Percentiles rank a stretch among this genome's conserved stretches.
Evolutionary conservation across 1,140 invertebrate species (phyloP).

Genomic region (Zeugodacus cucurbitae): DNA sequence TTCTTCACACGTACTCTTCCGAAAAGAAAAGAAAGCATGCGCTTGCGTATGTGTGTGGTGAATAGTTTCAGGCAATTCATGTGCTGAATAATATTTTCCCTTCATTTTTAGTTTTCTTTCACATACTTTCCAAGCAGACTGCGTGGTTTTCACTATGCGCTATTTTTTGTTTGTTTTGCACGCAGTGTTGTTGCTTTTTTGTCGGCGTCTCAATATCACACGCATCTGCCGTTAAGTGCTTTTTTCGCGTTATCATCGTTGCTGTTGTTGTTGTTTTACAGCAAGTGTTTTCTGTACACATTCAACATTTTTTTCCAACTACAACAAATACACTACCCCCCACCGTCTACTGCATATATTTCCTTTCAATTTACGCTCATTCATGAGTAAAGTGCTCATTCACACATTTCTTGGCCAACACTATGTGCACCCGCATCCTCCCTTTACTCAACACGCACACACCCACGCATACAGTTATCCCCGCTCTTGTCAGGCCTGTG

Average conservation of each 20-base stretch:
- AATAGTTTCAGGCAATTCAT: background rate
- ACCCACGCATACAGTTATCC: background rate
- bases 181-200: no score
- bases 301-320: background rate
- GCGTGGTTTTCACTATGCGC: background rate
- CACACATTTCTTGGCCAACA: background rate
- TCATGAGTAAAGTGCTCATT: background rate
- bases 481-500: background rate
- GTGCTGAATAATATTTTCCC: background rate
- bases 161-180: no score
- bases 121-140: background rate
- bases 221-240: background rate
- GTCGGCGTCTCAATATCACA: background rate
- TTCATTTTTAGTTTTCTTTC: background rate
- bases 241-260: background rate
- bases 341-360: background rate
- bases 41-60: background rate
- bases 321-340: background rate
- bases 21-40: background rate
- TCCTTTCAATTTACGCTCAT: constrained; percentile 23
- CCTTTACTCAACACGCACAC: background rate
- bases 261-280: background rate
- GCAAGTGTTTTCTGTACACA: background rate
- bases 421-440: background rate
- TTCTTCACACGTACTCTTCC: background rate